Conservation (phyloP, 2,797 vertebrate genomes). For the Mustela erminea region DNA sequence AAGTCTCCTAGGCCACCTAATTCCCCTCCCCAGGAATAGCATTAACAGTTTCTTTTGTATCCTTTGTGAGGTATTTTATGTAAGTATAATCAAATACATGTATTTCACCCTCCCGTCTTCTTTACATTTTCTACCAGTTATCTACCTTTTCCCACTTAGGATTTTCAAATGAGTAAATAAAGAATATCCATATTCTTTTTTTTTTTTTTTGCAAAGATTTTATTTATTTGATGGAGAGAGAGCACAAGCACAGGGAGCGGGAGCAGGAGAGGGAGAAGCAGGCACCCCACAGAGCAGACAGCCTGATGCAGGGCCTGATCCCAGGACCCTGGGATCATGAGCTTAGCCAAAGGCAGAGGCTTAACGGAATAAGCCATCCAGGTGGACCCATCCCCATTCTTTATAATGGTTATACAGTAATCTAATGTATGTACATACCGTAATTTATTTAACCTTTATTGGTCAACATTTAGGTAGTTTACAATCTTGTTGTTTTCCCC, state of each 20-base stretch:
- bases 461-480: neutral
- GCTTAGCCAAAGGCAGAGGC: neutral
- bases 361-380: neutral
- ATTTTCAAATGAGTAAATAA: neutral
- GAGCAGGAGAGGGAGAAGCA: neutral
- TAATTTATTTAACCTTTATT: constrained; percentile 39
- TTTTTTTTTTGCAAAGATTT: neutral
- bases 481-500: neutral
- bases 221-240: neutral
- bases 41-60: neutral
- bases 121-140: neutral
- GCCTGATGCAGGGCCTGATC: neutral
- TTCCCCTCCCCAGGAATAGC: neutral
- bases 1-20: neutral
- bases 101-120: neutral
- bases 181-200: neutral
- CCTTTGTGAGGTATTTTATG: neutral
- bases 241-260: neutral
- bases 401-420: neutral
- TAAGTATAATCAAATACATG: neutral
- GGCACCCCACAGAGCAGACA: too few species aligned
- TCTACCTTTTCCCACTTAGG: neutral
- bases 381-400: neutral
- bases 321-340: neutral
- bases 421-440: neutral